phyloP scores from a whole-genome alignment of 2,113 vertebrate genomes.

The Passer montanus region DNA sequence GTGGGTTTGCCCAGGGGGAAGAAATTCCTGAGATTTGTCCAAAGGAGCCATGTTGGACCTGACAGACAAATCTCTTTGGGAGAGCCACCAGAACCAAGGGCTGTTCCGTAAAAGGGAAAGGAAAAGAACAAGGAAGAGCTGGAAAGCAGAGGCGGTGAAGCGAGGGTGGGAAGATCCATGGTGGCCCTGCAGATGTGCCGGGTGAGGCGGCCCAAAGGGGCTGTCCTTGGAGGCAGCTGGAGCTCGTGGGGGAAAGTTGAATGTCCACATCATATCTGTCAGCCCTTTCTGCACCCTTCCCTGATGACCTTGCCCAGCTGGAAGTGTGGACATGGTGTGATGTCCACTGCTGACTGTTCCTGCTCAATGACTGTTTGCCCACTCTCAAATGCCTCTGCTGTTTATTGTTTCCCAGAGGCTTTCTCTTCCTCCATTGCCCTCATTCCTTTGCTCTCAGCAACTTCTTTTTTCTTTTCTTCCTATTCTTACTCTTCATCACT shows the following conservation, averaged over 20 bases:
- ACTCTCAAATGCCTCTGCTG: neutral
- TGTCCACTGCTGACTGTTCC: neutral
- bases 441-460: neutral
- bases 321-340: fast-evolving
- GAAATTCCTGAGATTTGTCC: neutral
- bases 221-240: neutral
- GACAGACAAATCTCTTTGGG: neutral
- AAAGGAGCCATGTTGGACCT: neutral
- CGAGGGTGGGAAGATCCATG: fast-evolving
- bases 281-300: neutral
- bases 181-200: fast-evolving
- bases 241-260: neutral
- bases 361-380: fast-evolving
- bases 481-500: neutral
- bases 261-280: fast-evolving
- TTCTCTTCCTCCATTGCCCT: neutral
- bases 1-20: neutral
- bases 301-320: neutral
- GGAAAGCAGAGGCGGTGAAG: neutral
- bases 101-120: neutral
- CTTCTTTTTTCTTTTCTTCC: neutral
- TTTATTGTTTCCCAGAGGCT: neutral
- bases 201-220: fast-evolving
- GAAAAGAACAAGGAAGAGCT: neutral
- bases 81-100: neutral